Base-by-base conservation (phyloP, 2,888 invertebrate genomes). In the Calameuta idolon region DNA sequence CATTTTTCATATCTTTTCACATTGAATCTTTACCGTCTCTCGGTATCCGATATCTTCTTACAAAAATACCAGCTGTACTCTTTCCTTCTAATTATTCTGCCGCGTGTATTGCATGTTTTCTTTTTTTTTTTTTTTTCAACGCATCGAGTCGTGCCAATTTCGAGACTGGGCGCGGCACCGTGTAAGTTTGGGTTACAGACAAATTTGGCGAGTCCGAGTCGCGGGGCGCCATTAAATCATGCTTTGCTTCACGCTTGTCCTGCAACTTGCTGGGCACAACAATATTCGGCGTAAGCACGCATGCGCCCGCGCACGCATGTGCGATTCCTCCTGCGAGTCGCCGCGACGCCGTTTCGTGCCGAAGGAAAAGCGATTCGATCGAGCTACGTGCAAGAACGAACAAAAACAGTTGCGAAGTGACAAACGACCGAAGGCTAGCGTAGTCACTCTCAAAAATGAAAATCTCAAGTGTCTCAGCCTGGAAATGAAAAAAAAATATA, bases 221-320 rank as follows among this genome's bases (percentile, higher is more conserved):
- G 76, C 71, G 78, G 55, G 74, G 73, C 77, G 79, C 40, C 75
- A 74, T 82, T 79, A 77, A 79, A 82, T 82, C 79, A 77, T 71
- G 75, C 75, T 77, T 75, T 69, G 77, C 75, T 33, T 75, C 75
- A 76, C 73, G 78, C 78, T 77, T 81, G 77, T 40, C 80, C 71
- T 37, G 35, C 74, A 77, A 74, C 74, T 76, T 68, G 55, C 33
- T 12, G 73, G 34, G 11, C 68, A 35, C 75, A 75, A 34, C 68
- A 30, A 55, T 55, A 55, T 55, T 55, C 55, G 55, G 55, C 55
- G 55, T 55, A 55, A 55, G 33, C 75, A 40, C 40, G 75, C 75
- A 34, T 33, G n/a, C 55, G 68, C 15, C 31, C 15, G 75, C 12
- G 74, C 74, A 34, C 30, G 74, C 37, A 35, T 74, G 74, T 30